Evolutionary conservation across 2,113 vertebrate genomes (phyloP), one percentile per base, ranked within the genome.

Genomic region (Prinia subflava): DNA sequence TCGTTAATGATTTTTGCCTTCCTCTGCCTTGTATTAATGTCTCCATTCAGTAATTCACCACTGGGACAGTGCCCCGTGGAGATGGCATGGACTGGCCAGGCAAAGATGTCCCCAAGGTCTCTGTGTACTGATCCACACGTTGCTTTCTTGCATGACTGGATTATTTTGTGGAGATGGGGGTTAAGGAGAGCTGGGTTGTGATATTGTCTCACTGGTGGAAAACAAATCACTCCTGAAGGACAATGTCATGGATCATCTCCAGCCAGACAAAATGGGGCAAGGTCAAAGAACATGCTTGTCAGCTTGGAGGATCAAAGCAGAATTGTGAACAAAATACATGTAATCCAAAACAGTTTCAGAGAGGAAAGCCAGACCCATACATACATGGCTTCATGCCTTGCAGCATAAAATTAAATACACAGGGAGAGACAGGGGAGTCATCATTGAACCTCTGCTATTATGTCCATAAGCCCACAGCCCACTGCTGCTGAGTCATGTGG

Each of bases 81-180:
- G 35, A 9, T n/a, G 55, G 55, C 59, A 33, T 2, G 17, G 20
- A 42, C 52, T 19, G 59, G 49, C 5, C 22, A 62, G 27, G 53
- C 13, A 64, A 46, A 80, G 53, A 15, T 2, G 0, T 18, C 65
- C 6, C 2, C 0, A 2, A 31, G 10, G 11, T 71, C 35, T 57
- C n/a, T 16, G n/a, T n/a, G 28, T 52, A 4, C 27, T 46, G 63
- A 73, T 20, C n/a, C 6, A 3, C 6, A 0, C 6, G 37, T 20
- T 63, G 31, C 20, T 83, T 42, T 63, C 50, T 39, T 68, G 73
- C 0, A 2, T 35, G 35, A 56, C 53, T 55, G 60, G 44, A 13
- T 11, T 53, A 0, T 24, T 6, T 10, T 59, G 35, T 78, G 65
- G 37, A 69, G 70, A 41, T 6, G 22, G 19, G 18, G 17, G 8